Evolutionary conservation across 2,113 vertebrate genomes (phyloP), one percentile per base, ranked within the genome.

Genomic region (Corvus moneduloides): DNA sequence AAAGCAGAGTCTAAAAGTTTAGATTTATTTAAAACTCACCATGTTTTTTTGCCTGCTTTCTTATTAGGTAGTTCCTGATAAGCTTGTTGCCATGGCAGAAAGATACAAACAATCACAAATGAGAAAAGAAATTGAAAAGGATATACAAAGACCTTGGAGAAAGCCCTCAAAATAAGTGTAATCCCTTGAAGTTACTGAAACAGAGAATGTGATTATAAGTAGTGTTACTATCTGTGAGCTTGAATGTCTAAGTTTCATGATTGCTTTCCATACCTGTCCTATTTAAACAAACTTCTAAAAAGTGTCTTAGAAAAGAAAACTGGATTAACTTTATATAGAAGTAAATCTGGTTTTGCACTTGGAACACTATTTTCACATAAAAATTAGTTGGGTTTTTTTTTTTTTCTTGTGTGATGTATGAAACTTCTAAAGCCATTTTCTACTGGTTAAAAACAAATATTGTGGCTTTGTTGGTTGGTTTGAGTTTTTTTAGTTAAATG

Each of bases 21-120:
- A 44, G 23, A 56, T 18, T 63, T 61, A n/a, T 54, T 72, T 85
- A 46, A 72, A 83, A 64, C 73, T 44, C 37, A 77, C 22, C 11
- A 77, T 86, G 46, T 2, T 19, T 43, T 88, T 56, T 23, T 77
- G 33, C 43, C 51, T 94, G 22, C 62, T 81, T 93, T 93, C 39
- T 95, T 93, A 48, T 37, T 94, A 99, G 99, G 98, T 97, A 7
- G 97, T 99, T 78, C 99, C 99, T 24, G 97, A 98, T 1, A 98
- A 99, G 58, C 98, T 99, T 84, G 79, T 98, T 54, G 94, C 97
- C 24, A 99, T 99, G 99, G 99, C 99, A 55, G 98, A 99, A 80
- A 97, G 99, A 91, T 99, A 98, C 19, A 98, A 98, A 64, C 98
- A 98, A 59, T 97, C 98, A 95, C 97, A 97, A 83, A 59, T 95